A percentile compares a stretch with the other conserved stretches of the same genome.
These are phyloP conservation scores for Natrix natrix DNA, from an alignment of 2,797 vertebrate species.

Conservation along the genomic window DNA sequence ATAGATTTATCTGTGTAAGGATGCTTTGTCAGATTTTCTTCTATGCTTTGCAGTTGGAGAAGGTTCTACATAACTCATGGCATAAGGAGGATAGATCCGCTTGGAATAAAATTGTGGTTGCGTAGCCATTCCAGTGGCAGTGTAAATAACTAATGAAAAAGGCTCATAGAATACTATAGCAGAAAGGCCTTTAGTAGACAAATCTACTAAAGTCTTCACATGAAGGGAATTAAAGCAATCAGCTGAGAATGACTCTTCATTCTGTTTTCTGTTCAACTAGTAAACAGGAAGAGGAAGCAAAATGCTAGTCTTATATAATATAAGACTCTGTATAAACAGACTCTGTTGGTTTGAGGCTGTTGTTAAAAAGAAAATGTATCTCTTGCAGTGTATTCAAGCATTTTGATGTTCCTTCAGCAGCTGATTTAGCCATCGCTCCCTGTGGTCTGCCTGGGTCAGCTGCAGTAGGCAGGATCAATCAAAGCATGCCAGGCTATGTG, in stretches of 20 bases:
- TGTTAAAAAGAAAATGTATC: not conserved
- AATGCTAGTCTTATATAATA: not conserved
- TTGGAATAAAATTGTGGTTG: not conserved
- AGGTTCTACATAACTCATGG: not conserved
- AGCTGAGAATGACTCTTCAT: not conserved
- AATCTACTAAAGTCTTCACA: not conserved
- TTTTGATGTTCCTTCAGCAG: not conserved
- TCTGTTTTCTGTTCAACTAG: not conserved
- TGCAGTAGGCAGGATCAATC: not conserved
- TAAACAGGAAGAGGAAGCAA: not conserved
- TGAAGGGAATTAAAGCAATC: not conserved
- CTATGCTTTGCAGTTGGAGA: not conserved
- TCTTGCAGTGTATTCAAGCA: not conserved
- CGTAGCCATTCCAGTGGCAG: not conserved
- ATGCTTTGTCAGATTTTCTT: not conserved
- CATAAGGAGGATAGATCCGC: not conserved
- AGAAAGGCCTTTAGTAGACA: not conserved
- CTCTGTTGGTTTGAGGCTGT: not conserved
- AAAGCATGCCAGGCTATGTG: not conserved
- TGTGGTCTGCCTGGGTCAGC: not conserved
- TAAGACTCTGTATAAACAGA: not conserved
- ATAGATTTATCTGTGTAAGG: not conserved
- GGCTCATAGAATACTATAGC: not conserved
- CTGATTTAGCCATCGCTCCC: not conserved
- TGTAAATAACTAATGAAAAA: not conserved